These are phyloP conservation scores for Parnassius glacialis DNA, from an alignment of 2,888 invertebrate genomes.

Conservation along the genomic window DNA sequence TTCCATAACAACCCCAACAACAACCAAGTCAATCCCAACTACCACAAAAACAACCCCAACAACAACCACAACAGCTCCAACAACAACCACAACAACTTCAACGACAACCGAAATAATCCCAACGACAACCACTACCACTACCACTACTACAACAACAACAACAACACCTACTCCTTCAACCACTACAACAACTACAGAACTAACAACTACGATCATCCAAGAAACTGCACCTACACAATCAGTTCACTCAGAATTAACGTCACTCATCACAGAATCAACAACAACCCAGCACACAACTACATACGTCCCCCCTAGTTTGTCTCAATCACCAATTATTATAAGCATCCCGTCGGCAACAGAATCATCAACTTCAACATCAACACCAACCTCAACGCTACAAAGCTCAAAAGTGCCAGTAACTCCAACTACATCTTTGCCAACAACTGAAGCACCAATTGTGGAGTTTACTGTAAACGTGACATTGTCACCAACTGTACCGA, in stretches of 20 bases:
- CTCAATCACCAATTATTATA: constrained; percentile 4
- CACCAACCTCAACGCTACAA: constrained; percentile 1
- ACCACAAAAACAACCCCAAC: constrained; percentile 38
- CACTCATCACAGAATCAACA: constrained; percentile 10
- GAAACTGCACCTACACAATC: constrained; percentile 14
- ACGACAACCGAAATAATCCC: constrained; percentile 38
- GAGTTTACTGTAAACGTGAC: constrained; percentile 69
- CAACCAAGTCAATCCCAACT: constrained; percentile 28
- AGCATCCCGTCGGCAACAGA: constrained; percentile 21
- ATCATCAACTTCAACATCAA: constrained; percentile 8
- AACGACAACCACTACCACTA: constrained; percentile 64
- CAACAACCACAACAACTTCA: constrained; percentile 28
- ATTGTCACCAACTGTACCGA: constrained; percentile 39
- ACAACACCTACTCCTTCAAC: constrained; percentile 26
- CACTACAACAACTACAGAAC: constrained; percentile 32
- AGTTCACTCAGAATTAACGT: constrained; percentile 34
- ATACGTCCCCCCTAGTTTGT: constrained; percentile 23
- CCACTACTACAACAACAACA: constrained; percentile 39
- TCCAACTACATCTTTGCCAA: constrained; percentile 26
- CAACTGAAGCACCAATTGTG: constrained; percentile 40
- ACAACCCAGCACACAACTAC: constrained; percentile 30
- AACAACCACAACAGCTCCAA: constrained; percentile 33
- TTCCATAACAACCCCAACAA: constrained; percentile 37
- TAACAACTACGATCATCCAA: constrained; percentile 24
- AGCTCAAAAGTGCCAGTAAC: constrained; percentile 19